Percentiles rank a stretch among this genome's conserved stretches.
These are phyloP conservation scores for Thunnus albacares DNA, from an alignment of 2,797 vertebrate species.

Conservation along the genomic window DNA sequence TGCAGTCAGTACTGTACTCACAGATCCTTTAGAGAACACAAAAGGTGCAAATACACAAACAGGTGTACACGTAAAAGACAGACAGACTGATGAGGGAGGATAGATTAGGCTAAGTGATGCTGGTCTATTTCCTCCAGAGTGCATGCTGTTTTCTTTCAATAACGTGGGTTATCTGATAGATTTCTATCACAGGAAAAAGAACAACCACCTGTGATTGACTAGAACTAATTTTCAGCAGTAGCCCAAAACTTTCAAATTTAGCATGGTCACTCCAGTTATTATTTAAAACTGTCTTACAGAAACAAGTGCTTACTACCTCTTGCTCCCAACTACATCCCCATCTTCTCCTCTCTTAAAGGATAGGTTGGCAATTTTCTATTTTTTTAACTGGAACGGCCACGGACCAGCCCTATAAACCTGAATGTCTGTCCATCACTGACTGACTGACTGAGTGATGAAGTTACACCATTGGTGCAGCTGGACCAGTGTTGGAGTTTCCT, in stretches of 20 bases:
- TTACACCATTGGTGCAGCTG: too few species aligned
- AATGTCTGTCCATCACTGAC: too few species aligned
- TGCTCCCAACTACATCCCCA: background rate
- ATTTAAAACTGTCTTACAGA: background rate
- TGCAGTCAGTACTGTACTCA: slow-evolving; percentile 60
- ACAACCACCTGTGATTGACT: background rate
- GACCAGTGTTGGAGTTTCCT: too few species aligned
- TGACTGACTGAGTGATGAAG: too few species aligned
- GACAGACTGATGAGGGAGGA: slow-evolving; percentile 30
- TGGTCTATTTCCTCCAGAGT: slow-evolving; percentile 28
- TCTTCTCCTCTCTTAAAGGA: background rate
- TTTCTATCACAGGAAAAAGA: background rate
- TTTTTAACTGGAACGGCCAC: background rate
- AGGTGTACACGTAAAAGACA: slow-evolving; percentile 35
- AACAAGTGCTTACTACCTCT: background rate
- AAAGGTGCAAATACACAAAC: slow-evolving; percentile 45
- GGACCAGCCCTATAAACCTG: too few species aligned
- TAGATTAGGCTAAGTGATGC: slow-evolving; percentile 22
- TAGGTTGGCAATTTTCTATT: background rate
- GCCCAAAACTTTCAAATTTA: background rate
- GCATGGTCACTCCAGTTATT: background rate
- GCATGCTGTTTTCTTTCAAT: slow-evolving; percentile 14
- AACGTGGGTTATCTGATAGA: background rate
- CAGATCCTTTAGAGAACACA: slow-evolving; percentile 45
- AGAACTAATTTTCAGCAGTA: background rate